Conservation (phyloP, 2,797 vertebrate species). For the Hirundo rustica region DNA sequence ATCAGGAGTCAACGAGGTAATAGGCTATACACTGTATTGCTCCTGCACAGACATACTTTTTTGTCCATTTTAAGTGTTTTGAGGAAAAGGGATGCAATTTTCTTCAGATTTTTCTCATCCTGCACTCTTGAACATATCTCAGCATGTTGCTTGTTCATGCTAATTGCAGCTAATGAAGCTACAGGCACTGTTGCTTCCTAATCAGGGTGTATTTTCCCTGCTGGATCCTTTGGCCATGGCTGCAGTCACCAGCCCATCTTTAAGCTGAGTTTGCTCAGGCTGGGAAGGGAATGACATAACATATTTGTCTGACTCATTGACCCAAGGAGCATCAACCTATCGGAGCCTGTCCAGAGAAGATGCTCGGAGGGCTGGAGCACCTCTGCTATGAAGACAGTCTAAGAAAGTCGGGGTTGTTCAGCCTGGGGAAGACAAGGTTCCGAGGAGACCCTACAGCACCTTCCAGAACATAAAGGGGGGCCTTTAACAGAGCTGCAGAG, state of each 20-base stretch:
- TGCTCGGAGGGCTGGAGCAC: not conserved
- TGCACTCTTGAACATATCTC: not conserved
- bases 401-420: not conserved
- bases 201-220: not conserved
- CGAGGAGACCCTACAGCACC: not conserved
- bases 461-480: not conserved
- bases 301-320: not conserved
- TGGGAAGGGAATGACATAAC: not conserved
- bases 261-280: not conserved
- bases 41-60: not conserved
- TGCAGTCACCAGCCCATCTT: not conserved
- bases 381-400: not conserved
- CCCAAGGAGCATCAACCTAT: not conserved
- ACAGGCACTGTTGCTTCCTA: not conserved
- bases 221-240: not conserved
- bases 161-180: slow-evolving; percentile 5
- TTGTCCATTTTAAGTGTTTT: not conserved
- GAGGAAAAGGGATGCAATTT: not conserved
- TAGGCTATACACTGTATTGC: not conserved
- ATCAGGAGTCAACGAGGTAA: not conserved
- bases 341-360: not conserved
- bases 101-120: not conserved
- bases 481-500: not conserved
- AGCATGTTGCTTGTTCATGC: not conserved
- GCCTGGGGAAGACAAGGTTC: not conserved